Percentiles rank a stretch among this genome's conserved stretches.
These are phyloP conservation scores for Dione juno DNA, from an alignment of 2,888 invertebrate genomes.

Conservation along the genomic window DNA sequence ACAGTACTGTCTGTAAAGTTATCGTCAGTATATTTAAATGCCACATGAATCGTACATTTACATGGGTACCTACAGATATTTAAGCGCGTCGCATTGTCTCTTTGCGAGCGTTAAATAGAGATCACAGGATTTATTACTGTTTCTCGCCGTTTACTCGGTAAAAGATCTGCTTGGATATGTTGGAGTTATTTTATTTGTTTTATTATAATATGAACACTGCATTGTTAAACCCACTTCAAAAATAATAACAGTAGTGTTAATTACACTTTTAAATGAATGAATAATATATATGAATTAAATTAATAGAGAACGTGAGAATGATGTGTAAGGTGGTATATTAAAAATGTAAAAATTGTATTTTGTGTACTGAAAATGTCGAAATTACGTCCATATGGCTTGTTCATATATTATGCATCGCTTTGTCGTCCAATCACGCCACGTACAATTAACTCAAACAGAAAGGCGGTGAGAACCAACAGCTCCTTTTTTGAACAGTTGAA, in stretches of 20 bases:
- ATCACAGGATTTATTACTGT: constrained; percentile 11
- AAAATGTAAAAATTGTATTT: neutral
- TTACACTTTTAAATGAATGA: no score
- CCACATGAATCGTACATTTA: neutral
- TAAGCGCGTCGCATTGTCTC: neutral
- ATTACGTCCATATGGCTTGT: neutral
- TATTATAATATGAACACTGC: neutral
- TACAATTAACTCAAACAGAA: constrained; percentile 5
- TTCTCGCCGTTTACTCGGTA: neutral
- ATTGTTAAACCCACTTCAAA: neutral
- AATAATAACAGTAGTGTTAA: no score
- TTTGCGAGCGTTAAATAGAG: constrained; percentile 14
- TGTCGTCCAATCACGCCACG: neutral
- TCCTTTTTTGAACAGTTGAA: neutral
- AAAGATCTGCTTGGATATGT: neutral
- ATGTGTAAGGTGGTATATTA: neutral
- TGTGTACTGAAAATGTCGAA: neutral
- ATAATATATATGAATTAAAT: no score
- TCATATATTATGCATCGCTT: constrained; percentile 13
- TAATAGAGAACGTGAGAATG: no score
- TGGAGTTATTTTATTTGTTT: neutral
- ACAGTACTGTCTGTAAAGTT: neutral
- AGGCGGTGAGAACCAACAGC: neutral
- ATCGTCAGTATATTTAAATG: constrained; percentile 2
- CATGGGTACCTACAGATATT: neutral